Evolutionary conservation across 37 sponge, comb jelly and placozoan genomes (phyloP), one percentile per base, ranked within the genome.

Genomic region (Hormiphora californensis): DNA sequence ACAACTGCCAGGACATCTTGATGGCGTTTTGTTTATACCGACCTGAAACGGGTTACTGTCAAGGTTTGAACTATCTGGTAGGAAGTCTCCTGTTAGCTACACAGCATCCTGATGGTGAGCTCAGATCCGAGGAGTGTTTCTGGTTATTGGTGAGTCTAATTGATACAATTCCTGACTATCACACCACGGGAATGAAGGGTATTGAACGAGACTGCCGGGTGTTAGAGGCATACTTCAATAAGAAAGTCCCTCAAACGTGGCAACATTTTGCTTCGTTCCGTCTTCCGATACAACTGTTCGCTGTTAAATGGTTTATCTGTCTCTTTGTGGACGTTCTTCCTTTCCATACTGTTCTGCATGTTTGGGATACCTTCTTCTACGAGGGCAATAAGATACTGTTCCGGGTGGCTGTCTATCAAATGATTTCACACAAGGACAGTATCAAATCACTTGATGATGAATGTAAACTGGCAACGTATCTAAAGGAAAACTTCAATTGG

Each of bases 311-410:
- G 88, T 88, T 88, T 57, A 49, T 88, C 23, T 88, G 88, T 86
- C 54, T 88, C 7, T 88, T 88, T 88, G 88, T 85, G 5, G 88
- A 88, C 40, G 86, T 88, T 87, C 78, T 88, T 9, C 88, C 54
- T 32, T 85, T 69, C 17, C 54, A 88, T 23, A 88, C 88, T 43
- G 35, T 88, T 33, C 88, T 88, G 3, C 85, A 85, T 68, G 85
- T 88, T 1, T 88, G 85, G 89, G 89, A 88, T 39, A 51, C 73
- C 7, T 37, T 88, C 39, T 88, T 88, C 25, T 54, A 85, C 34
- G 89, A 88, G 25, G 89, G 89, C 11, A 23, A 21, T 12, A 85
- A 85, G 32, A 86, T 88, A 8, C 38, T 88, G 62, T 88, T 88
- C 44, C 89, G 89, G 7, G 89, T 85, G 3, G 89, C 89, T 3